Percentiles rank a stretch among this genome's conserved stretches.
phyloP scores from a whole-genome alignment of 2,113 vertebrate genomes.

The Phaethornis superciliosus region DNA sequence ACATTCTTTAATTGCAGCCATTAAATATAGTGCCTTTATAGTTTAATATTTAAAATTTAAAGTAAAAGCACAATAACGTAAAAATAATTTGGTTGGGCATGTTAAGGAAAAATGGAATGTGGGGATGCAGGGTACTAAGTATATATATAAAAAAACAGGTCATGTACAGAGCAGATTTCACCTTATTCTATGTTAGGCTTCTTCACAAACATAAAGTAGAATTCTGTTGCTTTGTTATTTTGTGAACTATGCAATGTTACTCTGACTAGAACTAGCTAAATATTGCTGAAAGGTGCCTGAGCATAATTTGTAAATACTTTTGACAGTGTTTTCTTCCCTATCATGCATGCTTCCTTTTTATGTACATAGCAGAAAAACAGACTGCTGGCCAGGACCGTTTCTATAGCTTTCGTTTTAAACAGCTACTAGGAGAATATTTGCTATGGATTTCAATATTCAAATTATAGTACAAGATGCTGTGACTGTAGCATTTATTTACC shows the following conservation, averaged over 20 bases:
- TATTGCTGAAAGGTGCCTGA: background rate
- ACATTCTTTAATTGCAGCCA: background rate
- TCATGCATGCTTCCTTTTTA: background rate
- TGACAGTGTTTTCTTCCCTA: background rate
- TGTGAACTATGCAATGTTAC: background rate
- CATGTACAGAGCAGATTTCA: background rate
- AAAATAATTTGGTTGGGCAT: background rate
- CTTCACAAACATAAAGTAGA: background rate
- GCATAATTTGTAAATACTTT: background rate
- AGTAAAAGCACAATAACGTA: background rate
- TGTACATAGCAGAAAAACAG: background rate
- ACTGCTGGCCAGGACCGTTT: background rate
- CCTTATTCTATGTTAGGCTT: background rate
- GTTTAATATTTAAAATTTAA: background rate
- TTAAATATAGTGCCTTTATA: background rate
- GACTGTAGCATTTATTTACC: background rate
- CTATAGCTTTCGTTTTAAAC: background rate
- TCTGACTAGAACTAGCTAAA: background rate
- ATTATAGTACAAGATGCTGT: background rate
- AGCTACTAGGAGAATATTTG: background rate
- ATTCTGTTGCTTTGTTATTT: background rate
- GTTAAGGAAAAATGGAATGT: background rate
- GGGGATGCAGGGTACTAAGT: background rate
- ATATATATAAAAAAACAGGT: background rate
- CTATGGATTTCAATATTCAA: background rate